Percentiles rank a stretch among this genome's conserved stretches.
phyloP scores from a whole-genome alignment of 1,140 invertebrate species.

The Calephelis nemesis region DNA sequence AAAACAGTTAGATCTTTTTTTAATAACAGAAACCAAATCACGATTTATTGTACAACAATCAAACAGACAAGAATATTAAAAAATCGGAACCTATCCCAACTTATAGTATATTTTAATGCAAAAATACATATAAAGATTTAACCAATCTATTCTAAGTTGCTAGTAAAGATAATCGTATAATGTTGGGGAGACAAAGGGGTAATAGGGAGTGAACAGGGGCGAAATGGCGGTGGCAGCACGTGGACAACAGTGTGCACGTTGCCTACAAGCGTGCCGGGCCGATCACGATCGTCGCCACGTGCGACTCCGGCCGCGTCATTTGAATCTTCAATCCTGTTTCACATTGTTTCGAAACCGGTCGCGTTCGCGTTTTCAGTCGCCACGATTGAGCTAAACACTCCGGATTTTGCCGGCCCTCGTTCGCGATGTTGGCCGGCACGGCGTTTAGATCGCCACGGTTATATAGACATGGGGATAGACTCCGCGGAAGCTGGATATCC shows the following conservation, averaged over 20 bases:
- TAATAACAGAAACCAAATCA: too few relatives aligned
- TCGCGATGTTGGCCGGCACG: constrained; percentile 46
- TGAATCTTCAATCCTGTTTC: constrained; percentile 49
- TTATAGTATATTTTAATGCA: too few relatives aligned
- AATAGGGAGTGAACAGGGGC: constrained; percentile 3
- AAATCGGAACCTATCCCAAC: too few relatives aligned
- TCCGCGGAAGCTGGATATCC: constrained; percentile 28
- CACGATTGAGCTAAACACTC: constrained; percentile 52
- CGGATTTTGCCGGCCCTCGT: constrained; percentile 34
- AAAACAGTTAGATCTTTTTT: too few relatives aligned
- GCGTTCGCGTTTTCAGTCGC: constrained; percentile 32
- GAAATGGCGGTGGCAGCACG: constrained; percentile 32
- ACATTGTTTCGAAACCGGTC: constrained; percentile 46
- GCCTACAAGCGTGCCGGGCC: constrained; percentile 39
- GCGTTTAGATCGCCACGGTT: constrained; percentile 59
- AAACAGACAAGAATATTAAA: too few relatives aligned
- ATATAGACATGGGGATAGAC: constrained; percentile 65
- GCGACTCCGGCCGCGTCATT: constrained; percentile 31
- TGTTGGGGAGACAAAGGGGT: constrained; percentile 1
- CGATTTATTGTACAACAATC: too few relatives aligned
- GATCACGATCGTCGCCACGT: constrained; percentile 46
- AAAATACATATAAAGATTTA: too few relatives aligned
- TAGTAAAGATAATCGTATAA: background rate
- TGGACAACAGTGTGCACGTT: constrained; percentile 45
- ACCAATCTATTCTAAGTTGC: background rate